Evolutionary conservation across 2,797 vertebrate genomes (phyloP), one percentile per base, ranked within the genome.

Genomic region (Scomberomorus guttatus): DNA sequence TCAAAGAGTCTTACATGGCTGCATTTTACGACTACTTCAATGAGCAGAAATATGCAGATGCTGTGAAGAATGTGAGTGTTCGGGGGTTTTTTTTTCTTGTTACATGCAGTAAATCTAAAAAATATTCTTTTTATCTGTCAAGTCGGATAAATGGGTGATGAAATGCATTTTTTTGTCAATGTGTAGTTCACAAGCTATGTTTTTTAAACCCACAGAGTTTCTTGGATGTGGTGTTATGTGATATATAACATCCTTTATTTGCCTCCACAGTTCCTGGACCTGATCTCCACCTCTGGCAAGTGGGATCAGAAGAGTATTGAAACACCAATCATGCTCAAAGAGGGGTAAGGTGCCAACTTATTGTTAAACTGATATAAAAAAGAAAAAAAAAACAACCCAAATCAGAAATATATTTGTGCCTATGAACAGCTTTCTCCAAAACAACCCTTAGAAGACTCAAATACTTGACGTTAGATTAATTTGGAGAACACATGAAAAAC

Each of bases 1-100:
- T 99, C 87, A 99, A 99, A 92, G 98, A 99, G 92, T 96, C 98
- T 1, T 99, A 98, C 93, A 99, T 99, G 98, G 98, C 98, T 64
- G 94, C 96, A 0, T 99, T 99, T 95, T 98, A 98, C 68, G 98
- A 99, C 84, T 97, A 97, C 94, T 99, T 99, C 94, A 99, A 99
- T 59, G 98, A 99, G 85, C 97, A 99, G 92, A 99, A 99, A 92
- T 99, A 99, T n/a, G 97, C 97, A 0, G 98, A 99, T 15, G 96
- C 98, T 55, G 98, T 99, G 80, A 99, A 98, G 94, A 99, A 99
- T 60, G 98, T 99, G 89, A 96, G 98, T 96, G 25, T 82, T 62
- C 20, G 0, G 13, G n/a, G n/a, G n/a, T n/a, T 32, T 83, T 66
- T 37, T 58, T 55, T 59, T 50, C 17, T 56, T 60, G 15, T 73